Conservation (phyloP, 35 echinoderm and acorn worm genomes). For the Chiridota heheva region DNA sequence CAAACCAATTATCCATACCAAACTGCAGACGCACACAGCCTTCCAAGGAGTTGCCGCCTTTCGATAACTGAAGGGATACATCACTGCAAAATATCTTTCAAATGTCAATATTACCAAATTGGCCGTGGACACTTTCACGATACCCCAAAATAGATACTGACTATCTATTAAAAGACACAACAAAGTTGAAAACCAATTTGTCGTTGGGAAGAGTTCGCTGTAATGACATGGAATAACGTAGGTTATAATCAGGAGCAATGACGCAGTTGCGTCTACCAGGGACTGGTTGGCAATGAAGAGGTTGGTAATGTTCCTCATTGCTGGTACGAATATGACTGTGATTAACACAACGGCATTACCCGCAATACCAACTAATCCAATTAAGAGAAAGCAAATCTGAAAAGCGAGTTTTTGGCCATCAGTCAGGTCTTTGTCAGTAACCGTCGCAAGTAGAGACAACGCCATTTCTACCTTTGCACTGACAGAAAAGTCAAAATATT, state of each 20-base stretch:
- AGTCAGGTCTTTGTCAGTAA: no score
- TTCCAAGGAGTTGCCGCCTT: background rate
- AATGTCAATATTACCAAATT: constrained; percentile 63
- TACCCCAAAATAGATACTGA: constrained; percentile 58
- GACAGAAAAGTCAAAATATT: no score
- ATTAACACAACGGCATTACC: constrained; percentile 22
- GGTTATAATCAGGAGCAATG: constrained; percentile 30
- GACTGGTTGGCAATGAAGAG: constrained; percentile 82
- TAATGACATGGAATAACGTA: constrained; percentile 27
- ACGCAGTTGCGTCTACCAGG: constrained; percentile 49
- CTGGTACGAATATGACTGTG: constrained; percentile 22
- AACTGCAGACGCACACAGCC: background rate
- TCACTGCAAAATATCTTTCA: constrained; percentile 59
- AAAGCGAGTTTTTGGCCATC: no score
- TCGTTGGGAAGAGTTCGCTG: background rate
- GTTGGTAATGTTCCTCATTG: constrained; percentile 40
- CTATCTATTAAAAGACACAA: constrained; percentile 62
- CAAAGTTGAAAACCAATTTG: constrained; percentile 16
- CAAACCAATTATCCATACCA: constrained; percentile 47
- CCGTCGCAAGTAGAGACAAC: no score
- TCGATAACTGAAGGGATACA: constrained; percentile 57
- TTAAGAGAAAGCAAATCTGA: constrained; percentile 14
- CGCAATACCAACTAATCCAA: background rate
- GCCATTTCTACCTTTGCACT: no score
- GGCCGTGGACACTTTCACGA: constrained; percentile 39